Evolutionary conservation across 2,113 vertebrate species (phyloP).

Genomic region (Hydrochoerus hydrochaeris): DNA sequence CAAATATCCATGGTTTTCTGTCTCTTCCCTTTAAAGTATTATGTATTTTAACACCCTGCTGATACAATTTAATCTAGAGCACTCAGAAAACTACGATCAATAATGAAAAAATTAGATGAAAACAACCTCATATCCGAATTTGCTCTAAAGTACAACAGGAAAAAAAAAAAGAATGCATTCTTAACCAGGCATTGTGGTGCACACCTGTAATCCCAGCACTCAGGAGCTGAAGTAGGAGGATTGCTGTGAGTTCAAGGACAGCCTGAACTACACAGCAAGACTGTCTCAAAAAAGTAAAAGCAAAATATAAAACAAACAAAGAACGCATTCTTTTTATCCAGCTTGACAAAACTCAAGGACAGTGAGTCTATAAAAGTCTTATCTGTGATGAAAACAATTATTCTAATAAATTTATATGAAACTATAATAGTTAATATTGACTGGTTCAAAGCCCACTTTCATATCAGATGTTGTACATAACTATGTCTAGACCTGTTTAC

Average conservation of each 20-base stretch:
- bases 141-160: neutral
- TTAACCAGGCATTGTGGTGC: neutral
- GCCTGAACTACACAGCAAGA: neutral
- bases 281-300: neutral
- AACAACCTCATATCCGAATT: slow-evolving; percentile 16
- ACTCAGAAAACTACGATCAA: neutral
- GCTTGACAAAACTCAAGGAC: neutral
- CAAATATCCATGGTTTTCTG: slow-evolving; percentile 26
- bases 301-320: neutral
- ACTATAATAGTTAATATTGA: neutral
- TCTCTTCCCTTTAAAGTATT: neutral
- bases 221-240: neutral
- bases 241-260: neutral
- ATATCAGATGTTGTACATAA: neutral
- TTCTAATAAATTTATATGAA: neutral
- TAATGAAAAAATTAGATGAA: slow-evolving; percentile 7
- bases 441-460: neutral
- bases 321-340: neutral
- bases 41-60: neutral
- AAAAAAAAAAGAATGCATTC: neutral
- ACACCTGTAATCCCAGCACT: too few species aligned
- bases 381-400: neutral
- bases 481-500: neutral
- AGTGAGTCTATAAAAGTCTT: neutral
- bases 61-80: neutral